Conservation (phyloP, 2,797 vertebrate species). For the Cirrhinus molitorella region DNA sequence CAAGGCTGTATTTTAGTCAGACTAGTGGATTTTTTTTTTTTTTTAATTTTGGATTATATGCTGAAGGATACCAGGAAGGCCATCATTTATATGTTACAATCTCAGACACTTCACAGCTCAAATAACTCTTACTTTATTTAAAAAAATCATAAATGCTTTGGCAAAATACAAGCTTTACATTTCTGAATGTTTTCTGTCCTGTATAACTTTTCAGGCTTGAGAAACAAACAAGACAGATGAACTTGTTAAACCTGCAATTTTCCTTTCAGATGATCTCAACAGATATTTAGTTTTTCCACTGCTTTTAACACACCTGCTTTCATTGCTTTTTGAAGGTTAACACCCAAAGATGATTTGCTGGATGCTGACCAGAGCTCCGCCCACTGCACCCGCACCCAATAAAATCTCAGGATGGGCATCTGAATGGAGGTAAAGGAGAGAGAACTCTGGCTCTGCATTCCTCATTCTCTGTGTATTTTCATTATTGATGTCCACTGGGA, state of each 20-base stretch:
- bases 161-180: too few species aligned
- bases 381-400: conserved; percentile 19
- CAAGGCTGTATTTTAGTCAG: neutral
- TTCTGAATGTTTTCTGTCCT: too few species aligned
- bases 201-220: too few species aligned
- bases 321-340: conserved; percentile 13
- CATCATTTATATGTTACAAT: neutral
- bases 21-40: neutral
- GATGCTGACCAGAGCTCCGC: conserved; percentile 26
- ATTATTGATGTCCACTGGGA: neutral
- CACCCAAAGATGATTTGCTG: conserved; percentile 1
- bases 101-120: neutral
- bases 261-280: neutral
- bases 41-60: neutral
- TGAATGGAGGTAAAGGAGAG: neutral
- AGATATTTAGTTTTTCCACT: neutral
- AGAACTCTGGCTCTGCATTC: neutral
- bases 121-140: too few species aligned
- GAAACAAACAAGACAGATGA: too few species aligned
- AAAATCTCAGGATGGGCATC: neutral
- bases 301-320: neutral
- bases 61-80: neutral
- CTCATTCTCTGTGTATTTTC: neutral
- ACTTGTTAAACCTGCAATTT: too few species aligned
- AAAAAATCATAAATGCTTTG: too few species aligned